Percentiles rank a stretch among this genome's conserved stretches.
Evolutionary conservation across 1,140 invertebrate genomes (phyloP).

Genomic region (Cydia splendana): DNA sequence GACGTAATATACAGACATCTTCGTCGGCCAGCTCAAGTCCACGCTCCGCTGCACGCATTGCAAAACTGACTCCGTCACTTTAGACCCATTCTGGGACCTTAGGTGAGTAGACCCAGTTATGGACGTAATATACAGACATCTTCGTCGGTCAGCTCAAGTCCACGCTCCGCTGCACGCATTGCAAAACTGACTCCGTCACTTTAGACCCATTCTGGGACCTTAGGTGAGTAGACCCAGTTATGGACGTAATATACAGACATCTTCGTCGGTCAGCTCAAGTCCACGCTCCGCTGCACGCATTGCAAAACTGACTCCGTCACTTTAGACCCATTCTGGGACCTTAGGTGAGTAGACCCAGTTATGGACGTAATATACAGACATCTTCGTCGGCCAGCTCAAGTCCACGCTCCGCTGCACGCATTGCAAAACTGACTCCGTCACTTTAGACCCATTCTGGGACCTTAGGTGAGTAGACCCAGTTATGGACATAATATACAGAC

Average conservation of each 20-base stretch:
- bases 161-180: constrained; percentile 73
- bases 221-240: constrained; percentile 59
- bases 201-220: constrained; percentile 97
- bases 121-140: too few species aligned
- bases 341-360: constrained; percentile 75
- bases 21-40: constrained; percentile 91
- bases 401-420: constrained; percentile 50
- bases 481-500: background rate
- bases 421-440: constrained; percentile 94
- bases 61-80: constrained; percentile 93
- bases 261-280: constrained; percentile 52
- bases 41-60: constrained; percentile 94
- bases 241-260: background rate
- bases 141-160: constrained; percentile 53
- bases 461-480: constrained; percentile 75
- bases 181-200: constrained; percentile 94
- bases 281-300: constrained; percentile 50
- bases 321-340: constrained; percentile 96
- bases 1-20: too few species aligned
- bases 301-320: constrained; percentile 96
- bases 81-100: constrained; percentile 97
- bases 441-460: constrained; percentile 97
- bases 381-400: constrained; percentile 52
- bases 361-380: background rate
- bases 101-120: constrained; percentile 60